phyloP scores from a whole-genome alignment of 2,888 invertebrate genomes.

The Callinectes sapidus region DNA sequence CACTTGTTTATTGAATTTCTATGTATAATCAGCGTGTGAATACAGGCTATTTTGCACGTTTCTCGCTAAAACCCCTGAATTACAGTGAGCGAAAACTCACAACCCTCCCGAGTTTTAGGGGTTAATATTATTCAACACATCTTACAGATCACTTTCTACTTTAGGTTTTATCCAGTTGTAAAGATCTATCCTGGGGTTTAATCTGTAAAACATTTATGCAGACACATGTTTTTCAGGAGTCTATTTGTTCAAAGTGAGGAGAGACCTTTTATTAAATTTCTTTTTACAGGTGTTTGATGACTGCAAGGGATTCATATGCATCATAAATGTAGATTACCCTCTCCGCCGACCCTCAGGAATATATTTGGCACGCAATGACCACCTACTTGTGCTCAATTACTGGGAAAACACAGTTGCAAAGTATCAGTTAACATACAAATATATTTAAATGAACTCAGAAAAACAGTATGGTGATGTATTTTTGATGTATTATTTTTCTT shows the following conservation, averaged over 20 bases:
- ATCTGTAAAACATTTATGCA: no score
- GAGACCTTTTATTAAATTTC: neutral
- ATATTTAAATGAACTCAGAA: neutral
- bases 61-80: no score
- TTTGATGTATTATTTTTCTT: neutral
- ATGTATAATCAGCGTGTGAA: no score
- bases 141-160: no score
- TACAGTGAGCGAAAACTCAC: no score
- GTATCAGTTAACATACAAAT: constrained; percentile 43
- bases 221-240: no score
- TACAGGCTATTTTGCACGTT: no score
- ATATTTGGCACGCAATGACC: constrained; percentile 46
- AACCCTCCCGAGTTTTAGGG: no score
- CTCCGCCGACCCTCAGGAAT: constrained; percentile 59
- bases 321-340: constrained; percentile 51
- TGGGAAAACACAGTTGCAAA: constrained; percentile 62
- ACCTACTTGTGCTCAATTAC: constrained; percentile 61
- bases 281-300: constrained; percentile 43
- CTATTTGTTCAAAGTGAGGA: neutral
- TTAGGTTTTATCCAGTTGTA: no score
- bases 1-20: no score
- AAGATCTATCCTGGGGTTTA: neutral
- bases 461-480: neutral
- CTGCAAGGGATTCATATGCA: constrained; percentile 43
- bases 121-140: no score